Evolutionary conservation across 2,888 invertebrate genomes (phyloP).

Genomic region (Dasysyrphus tricinctus): DNA sequence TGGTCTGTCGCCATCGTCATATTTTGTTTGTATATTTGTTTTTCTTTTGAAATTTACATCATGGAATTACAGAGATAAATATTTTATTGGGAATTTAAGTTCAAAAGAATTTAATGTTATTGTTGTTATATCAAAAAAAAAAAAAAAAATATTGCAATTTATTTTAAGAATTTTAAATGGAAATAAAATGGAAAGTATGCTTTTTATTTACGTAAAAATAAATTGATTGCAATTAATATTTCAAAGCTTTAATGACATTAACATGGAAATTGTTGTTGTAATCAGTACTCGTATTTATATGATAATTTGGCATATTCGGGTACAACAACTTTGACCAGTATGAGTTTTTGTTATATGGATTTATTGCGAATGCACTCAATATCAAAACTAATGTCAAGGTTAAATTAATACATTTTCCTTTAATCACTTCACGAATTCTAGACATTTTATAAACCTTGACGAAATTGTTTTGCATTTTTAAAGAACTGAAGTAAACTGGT

Average conservation of each 20-base stretch:
- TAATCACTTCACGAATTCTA: too few relatives aligned
- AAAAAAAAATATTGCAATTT: neutral
- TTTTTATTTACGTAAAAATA: neutral
- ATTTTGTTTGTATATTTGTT: neutral
- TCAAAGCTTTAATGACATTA: neutral
- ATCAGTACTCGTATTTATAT: too few relatives aligned
- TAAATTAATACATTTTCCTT: too few relatives aligned
- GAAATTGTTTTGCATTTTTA: too few relatives aligned
- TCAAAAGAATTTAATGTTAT: neutral
- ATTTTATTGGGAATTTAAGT: neutral
- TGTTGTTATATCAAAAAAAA: neutral
- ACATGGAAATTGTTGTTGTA: too few relatives aligned
- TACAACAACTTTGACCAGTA: too few relatives aligned
- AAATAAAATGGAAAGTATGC: neutral
- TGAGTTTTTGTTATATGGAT: too few relatives aligned
- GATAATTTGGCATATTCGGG: too few relatives aligned
- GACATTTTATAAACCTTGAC: too few relatives aligned
- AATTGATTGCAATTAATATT: neutral
- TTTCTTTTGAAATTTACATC: slow-evolving; percentile 6
- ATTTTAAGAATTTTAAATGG: neutral
- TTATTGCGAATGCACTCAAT: too few relatives aligned
- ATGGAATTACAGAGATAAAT: slow-evolving; percentile 4
- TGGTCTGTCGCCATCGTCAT: neutral
- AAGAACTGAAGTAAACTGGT: too few relatives aligned
- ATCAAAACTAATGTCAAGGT: too few relatives aligned